These are phyloP conservation scores for Dryas iulia DNA, from an alignment of 1,140 invertebrate species.

Conservation along the genomic window DNA sequence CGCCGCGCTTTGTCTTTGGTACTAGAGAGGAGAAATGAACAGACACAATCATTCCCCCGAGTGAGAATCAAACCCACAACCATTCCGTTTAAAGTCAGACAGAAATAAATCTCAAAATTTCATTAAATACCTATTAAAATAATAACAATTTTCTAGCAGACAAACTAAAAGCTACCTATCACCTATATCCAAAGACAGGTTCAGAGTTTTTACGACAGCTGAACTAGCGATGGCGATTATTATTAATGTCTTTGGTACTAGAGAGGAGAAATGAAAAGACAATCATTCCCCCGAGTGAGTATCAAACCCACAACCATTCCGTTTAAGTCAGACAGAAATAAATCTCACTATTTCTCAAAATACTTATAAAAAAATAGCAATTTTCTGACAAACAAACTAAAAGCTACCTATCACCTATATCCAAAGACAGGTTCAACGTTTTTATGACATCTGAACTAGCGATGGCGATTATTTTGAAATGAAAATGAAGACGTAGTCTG, in stretches of 20 bases:
- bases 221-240: background rate
- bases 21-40: too few species aligned
- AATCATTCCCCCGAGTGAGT: background rate
- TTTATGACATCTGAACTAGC: background rate
- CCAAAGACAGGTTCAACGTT: background rate
- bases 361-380: background rate
- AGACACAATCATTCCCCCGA: too few species aligned
- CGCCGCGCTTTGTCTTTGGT: too few species aligned
- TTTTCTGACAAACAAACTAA: background rate
- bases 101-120: too few species aligned
- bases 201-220: background rate
- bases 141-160: background rate
- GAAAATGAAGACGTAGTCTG: constrained; percentile 20
- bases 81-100: too few species aligned
- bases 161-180: background rate
- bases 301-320: background rate
- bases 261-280: background rate
- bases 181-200: background rate
- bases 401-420: background rate
- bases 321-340: background rate
- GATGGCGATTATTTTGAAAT: background rate
- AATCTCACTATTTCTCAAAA: background rate
- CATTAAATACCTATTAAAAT: too few species aligned
- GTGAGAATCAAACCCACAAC: too few species aligned
- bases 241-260: background rate